Percentiles rank a stretch among this genome's conserved stretches.
phyloP scores from a whole-genome alignment of 2,888 invertebrate genomes.

The Tetropium fuscum region DNA sequence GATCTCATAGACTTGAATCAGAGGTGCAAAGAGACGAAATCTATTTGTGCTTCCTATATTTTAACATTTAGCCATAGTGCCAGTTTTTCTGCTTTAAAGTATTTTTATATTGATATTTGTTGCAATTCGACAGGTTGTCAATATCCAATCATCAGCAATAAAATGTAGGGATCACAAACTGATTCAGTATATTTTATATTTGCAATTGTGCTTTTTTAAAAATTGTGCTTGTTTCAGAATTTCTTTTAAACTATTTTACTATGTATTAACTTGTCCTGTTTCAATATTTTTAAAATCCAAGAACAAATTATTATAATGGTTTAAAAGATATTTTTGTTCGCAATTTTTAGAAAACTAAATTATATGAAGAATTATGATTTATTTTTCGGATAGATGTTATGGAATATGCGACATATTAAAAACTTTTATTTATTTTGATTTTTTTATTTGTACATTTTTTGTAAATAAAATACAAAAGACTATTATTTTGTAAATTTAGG shows the following conservation, averaged over 20 bases:
- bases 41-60: background rate
- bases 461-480: slow-evolving; percentile 56
- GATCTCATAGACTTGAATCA: slow-evolving; percentile 15
- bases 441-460: slow-evolving; percentile 54
- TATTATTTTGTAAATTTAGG: slow-evolving; percentile 60
- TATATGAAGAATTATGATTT: background rate
- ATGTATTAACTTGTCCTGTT: slow-evolving; percentile 28
- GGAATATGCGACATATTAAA: slow-evolving; percentile 14
- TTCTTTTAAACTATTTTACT: slow-evolving; percentile 18
- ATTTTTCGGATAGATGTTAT: slow-evolving; percentile 15
- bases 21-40: background rate
- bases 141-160: no score
- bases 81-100: no score
- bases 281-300: slow-evolving; percentile 21
- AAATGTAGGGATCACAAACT: no score
- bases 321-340: background rate
- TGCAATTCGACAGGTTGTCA: no score
- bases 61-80: background rate
- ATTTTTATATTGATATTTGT: no score
- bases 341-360: slow-evolving; percentile 17
- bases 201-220: slow-evolving; percentile 21
- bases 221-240: slow-evolving; percentile 8
- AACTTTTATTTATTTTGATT: slow-evolving; percentile 40
- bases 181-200: slow-evolving; percentile 10
- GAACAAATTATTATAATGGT: background rate